Percentiles rank a stretch among this genome's conserved stretches.
These are phyloP conservation scores for Enteromius anoplus DNA, from an alignment of 2,797 vertebrate species.

Conservation along the genomic window DNA sequence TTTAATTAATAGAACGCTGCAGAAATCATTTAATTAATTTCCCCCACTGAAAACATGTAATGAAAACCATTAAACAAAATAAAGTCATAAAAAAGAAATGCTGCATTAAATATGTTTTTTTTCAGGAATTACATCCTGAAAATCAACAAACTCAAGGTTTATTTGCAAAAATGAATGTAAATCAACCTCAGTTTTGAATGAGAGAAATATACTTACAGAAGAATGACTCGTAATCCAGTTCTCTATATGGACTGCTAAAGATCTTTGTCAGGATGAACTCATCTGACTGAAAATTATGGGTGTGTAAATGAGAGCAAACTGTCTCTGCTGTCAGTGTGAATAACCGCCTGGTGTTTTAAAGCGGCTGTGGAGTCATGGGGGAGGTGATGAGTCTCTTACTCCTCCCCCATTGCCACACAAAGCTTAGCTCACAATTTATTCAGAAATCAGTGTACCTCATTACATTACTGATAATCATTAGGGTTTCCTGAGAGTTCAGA, in stretches of 20 bases:
- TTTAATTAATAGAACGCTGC: neutral
- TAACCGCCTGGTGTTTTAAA: slow-evolving; percentile 45
- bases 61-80: neutral
- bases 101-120: neutral
- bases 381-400: slow-evolving; percentile 22
- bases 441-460: neutral
- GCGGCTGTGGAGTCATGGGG: slow-evolving; percentile 11
- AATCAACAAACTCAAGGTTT: too few relatives aligned
- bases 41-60: neutral
- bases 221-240: neutral
- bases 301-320: slow-evolving; percentile 29
- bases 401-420: slow-evolving; percentile 14
- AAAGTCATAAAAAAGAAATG: neutral
- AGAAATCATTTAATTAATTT: neutral
- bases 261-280: slow-evolving; percentile 35
- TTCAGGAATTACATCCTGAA: neutral
- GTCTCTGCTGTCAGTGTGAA: slow-evolving; percentile 40
- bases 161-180: neutral
- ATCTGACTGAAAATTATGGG: slow-evolving; percentile 8
- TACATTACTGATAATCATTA: too few relatives aligned
- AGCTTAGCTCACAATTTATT: neutral
- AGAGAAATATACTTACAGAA: slow-evolving; percentile 49
- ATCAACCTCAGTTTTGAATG: slow-evolving; percentile 10
- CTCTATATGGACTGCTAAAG: slow-evolving; percentile 8
- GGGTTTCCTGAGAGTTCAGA: neutral